Conservation (phyloP, 2,797 vertebrate species). For the Tamandua tetradactyla region DNA sequence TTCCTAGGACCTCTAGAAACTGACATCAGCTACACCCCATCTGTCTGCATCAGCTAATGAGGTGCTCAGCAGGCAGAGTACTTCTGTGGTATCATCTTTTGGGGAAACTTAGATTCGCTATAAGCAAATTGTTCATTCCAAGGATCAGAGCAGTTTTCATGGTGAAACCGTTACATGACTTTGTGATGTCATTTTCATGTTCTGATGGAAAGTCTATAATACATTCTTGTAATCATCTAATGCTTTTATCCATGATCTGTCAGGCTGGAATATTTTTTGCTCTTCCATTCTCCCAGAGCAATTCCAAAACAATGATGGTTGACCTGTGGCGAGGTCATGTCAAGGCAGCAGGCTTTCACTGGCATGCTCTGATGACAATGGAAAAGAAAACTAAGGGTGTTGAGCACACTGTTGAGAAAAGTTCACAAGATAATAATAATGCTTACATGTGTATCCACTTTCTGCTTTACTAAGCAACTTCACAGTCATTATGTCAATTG, state of each 20-base stretch:
- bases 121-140: constrained; percentile 30
- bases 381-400: background rate
- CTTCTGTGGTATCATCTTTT: background rate
- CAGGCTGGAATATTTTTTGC: constrained; percentile 46
- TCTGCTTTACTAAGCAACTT: background rate
- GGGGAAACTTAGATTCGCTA: constrained; percentile 30
- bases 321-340: background rate
- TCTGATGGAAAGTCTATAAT: constrained; percentile 58
- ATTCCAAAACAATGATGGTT: background rate
- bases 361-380: background rate
- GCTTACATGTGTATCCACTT: background rate
- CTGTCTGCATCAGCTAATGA: constrained; percentile 1
- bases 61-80: background rate
- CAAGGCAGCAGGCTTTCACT: background rate
- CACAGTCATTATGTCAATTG: background rate
- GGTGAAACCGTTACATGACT: constrained; percentile 26
- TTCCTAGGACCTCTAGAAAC: constrained; percentile 2
- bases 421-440: background rate
- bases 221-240: constrained; percentile 44
- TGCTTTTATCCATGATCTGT: constrained; percentile 25
- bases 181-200: constrained; percentile 52
- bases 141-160: constrained; percentile 35
- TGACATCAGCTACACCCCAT: background rate
- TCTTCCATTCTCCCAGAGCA: background rate
- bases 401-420: background rate